A percentile compares a stretch with the other conserved stretches of the same genome.
Conservation (phyloP, 2,797 vertebrate genomes). For the Ptychadena robeensis region DNA sequence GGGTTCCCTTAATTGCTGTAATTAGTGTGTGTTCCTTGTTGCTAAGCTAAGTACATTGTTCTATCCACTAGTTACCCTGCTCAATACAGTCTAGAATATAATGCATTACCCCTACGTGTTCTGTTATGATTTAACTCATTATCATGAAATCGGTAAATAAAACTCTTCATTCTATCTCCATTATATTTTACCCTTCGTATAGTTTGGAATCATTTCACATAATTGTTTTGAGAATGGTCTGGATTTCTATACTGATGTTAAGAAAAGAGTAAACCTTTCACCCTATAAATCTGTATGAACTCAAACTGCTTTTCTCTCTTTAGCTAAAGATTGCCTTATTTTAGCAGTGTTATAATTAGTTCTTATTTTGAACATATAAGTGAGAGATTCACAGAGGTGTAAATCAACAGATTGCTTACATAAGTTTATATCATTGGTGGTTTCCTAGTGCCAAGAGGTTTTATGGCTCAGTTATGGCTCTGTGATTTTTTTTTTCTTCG, state of each 20-base stretch:
- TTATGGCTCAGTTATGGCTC: not conserved
- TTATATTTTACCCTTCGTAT: too few species aligned
- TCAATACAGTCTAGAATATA: too few species aligned
- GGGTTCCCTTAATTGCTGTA: too few species aligned
- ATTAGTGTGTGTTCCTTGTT: too few species aligned
- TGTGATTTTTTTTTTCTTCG: not conserved
- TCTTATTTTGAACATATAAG: not conserved
- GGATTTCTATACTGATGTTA: not conserved
- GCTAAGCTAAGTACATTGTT: too few species aligned
- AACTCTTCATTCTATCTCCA: too few species aligned
- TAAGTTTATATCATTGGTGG: conserved; percentile 21
- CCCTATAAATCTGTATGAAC: not conserved
- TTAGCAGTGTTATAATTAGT: not conserved
- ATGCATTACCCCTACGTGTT: too few species aligned
- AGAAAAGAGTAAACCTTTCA: not conserved
- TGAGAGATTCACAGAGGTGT: not conserved
- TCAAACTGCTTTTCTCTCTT: not conserved
- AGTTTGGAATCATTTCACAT: not conserved
- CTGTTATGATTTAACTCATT: too few species aligned
- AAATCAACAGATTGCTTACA: not conserved
- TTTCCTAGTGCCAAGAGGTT: conserved; percentile 10
- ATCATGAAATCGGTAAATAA: too few species aligned
- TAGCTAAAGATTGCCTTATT: not conserved
- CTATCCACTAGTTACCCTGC: too few species aligned
- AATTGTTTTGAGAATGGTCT: not conserved